Conservation (phyloP, 2,113 vertebrate genomes). For the Trogon melanurus region DNA sequence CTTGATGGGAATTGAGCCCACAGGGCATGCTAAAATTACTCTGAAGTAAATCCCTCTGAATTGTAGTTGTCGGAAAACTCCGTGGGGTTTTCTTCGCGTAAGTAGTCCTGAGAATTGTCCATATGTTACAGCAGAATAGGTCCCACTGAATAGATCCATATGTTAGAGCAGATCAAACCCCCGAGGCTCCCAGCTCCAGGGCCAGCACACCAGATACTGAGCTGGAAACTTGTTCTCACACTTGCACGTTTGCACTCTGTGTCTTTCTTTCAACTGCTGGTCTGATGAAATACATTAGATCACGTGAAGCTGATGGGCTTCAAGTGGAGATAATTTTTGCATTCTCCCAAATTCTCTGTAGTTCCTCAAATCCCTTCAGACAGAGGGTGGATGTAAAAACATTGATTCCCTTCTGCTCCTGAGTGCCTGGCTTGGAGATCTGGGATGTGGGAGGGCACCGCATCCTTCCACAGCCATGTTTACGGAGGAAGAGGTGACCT, state of each 20-base stretch:
- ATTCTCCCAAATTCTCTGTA: neutral
- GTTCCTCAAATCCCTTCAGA: neutral
- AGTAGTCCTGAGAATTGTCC: neutral
- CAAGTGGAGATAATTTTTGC: fast-evolving
- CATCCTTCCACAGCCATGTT: neutral
- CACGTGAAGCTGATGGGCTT: neutral
- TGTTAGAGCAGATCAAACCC: fast-evolving
- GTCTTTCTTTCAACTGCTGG: neutral
- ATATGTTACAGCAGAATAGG: neutral
- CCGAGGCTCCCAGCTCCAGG: neutral
- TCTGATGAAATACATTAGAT: neutral
- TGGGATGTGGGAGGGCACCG: neutral
- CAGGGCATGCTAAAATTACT: neutral
- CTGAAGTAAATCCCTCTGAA: neutral
- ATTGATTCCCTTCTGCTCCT: neutral
- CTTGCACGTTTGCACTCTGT: fast-evolving
- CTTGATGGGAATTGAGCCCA: neutral
- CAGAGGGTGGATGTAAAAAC: neutral
- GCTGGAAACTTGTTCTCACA: neutral
- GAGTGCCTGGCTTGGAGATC: neutral
- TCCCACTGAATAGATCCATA: neutral
- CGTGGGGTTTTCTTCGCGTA: neutral
- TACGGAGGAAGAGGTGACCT: neutral
- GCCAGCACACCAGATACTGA: neutral
- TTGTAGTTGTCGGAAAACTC: neutral